Percentiles rank a stretch among this genome's conserved stretches.
Evolutionary conservation across 2,113 vertebrate species (phyloP).

Genomic region (Bettongia penicillata): DNA sequence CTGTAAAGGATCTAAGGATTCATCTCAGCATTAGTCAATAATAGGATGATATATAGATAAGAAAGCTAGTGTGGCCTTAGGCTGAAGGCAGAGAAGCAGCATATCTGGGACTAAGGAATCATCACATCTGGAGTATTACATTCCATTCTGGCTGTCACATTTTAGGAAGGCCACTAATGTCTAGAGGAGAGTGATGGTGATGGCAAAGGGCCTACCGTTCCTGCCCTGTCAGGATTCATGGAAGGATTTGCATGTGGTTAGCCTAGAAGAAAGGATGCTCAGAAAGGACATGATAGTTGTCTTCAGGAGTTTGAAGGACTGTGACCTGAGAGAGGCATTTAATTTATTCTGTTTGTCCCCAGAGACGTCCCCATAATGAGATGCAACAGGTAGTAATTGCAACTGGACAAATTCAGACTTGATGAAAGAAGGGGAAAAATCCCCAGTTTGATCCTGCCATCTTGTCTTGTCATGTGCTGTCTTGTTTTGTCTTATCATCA

Average conservation of each 20-base stretch:
- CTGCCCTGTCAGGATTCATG: background rate
- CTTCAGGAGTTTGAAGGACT: too few species aligned
- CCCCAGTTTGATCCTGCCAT: background rate
- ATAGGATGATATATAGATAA: background rate
- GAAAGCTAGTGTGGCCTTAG: background rate
- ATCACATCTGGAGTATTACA: background rate
- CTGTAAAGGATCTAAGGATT: background rate
- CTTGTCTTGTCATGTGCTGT: background rate
- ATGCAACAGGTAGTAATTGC: too few species aligned
- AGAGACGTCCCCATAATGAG: background rate
- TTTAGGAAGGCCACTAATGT: background rate
- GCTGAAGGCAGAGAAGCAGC: background rate
- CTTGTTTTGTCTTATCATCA: background rate
- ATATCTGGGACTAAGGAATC: background rate
- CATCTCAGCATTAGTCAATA: background rate
- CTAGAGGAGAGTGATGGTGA: background rate
- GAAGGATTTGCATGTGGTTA: background rate
- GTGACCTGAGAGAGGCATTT: too few species aligned
- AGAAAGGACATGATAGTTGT: too few species aligned
- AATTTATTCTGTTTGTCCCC: background rate
- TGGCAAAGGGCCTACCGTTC: background rate
- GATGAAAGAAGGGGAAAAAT: background rate
- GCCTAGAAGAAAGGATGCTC: too few species aligned
- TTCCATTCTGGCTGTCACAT: background rate
- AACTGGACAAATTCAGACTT: background rate